These are phyloP conservation scores for Philhelius pedissequus DNA, from an alignment of 2,888 invertebrate species.

Conservation along the genomic window DNA sequence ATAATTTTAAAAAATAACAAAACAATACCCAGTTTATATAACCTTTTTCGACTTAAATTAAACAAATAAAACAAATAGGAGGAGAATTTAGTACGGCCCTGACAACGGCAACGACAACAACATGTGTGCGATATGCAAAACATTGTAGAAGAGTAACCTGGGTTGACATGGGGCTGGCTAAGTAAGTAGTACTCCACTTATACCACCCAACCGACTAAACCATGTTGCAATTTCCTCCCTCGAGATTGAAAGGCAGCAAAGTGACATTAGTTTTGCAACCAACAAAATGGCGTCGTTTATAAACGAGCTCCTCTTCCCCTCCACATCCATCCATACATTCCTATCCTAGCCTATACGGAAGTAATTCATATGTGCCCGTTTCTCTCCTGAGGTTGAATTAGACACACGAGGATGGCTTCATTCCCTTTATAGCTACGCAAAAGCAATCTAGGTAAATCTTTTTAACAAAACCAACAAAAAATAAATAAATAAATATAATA, in stretches of 20 bases:
- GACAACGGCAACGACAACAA: slow-evolving; percentile 11
- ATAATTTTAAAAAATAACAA: no score
- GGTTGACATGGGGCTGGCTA: slow-evolving; percentile 42
- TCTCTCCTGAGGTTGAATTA: not conserved
- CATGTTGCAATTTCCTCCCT: slow-evolving; percentile 22
- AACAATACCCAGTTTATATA: no score
- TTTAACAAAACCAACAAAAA: slow-evolving; percentile 7
- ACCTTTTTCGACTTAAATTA: not conserved
- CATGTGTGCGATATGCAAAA: slow-evolving; percentile 41
- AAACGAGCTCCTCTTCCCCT: not conserved
- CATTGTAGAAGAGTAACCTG: slow-evolving; percentile 13
- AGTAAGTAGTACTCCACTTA: slow-evolving; percentile 29
- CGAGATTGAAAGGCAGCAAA: slow-evolving; percentile 22
- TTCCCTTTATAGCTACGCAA: not conserved
- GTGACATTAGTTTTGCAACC: not conserved
- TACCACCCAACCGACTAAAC: slow-evolving; percentile 46
- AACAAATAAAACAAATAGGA: no score
- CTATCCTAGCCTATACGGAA: not conserved
- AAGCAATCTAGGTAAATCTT: slow-evolving; percentile 50
- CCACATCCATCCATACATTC: not conserved
- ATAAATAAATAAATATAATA: not conserved
- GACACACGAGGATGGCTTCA: not conserved
- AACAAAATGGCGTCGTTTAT: slow-evolving; percentile 17
- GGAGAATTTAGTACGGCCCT: not conserved
- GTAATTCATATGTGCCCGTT: no score